Conservation (phyloP, 2,113 vertebrate species). For the Trematomus loennbergii region DNA sequence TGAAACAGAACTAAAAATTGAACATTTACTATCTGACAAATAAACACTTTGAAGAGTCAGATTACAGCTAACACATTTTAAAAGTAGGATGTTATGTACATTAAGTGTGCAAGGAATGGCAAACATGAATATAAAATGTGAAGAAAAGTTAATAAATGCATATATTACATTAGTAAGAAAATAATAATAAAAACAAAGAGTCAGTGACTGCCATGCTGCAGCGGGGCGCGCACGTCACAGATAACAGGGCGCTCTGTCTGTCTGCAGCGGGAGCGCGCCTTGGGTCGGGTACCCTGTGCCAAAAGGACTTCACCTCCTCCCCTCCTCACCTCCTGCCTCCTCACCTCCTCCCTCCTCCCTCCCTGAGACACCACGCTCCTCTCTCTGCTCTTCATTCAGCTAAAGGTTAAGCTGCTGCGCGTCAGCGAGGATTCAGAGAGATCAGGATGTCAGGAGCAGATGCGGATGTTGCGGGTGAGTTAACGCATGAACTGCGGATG, state of each 20-base stretch:
- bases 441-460: slow-evolving; percentile 43
- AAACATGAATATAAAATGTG: no score
- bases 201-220: slow-evolving; percentile 31
- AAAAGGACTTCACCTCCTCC: slow-evolving; percentile 60
- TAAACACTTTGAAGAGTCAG: no score
- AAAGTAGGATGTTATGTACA: no score
- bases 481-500: not conserved
- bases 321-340: slow-evolving; percentile 31
- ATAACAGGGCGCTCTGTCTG: slow-evolving; percentile 39
- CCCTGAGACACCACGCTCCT: slow-evolving; percentile 31
- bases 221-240: slow-evolving; percentile 36
- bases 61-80: no score
- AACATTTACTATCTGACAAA: no score
- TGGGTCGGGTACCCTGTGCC: slow-evolving; percentile 58
- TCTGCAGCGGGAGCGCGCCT: slow-evolving; percentile 50
- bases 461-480: slow-evolving; percentile 67
- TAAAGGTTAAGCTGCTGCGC: slow-evolving; percentile 23
- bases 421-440: slow-evolving; percentile 21
- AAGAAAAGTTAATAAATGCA: no score
- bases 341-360: not conserved
- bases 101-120: no score
- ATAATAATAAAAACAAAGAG: no score
- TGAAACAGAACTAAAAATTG: no score
- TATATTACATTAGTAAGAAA: no score
- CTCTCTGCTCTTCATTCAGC: slow-evolving; percentile 9